Evolutionary conservation across 2,113 vertebrate genomes (phyloP), one percentile per base, ranked within the genome.

Genomic region (Phylloscopus trochiloides): DNA sequence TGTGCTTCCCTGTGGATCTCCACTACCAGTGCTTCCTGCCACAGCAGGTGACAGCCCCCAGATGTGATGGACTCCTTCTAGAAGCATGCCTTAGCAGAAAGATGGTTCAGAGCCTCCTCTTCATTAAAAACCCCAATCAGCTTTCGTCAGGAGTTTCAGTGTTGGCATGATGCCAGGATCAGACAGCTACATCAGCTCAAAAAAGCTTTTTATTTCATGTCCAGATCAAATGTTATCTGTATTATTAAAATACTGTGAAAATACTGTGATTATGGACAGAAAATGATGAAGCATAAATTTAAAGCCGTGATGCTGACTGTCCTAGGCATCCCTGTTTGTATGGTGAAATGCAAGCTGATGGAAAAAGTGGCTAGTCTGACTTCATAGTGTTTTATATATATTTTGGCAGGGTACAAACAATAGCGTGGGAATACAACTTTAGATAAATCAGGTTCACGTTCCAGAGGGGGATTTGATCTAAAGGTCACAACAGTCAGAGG

Each of bases 221-320:
- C 74, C 58, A 61, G 26, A 90, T 43, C 10, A 25, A 73, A 65
- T n/a, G 11, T n/a, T 86, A 47, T 4, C 47, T 66, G 15, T 19
- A n/a, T 54, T 57, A 81, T 15, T 65, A 58, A 93, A 96, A 91
- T 67, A 89, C 8, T 40, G 22, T 58, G 20, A 90, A 83, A 79
- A 76, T 32, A 71, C 16, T 2, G 1, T 4, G 14, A 58, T 58
- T 43, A 45, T 18, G 22, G 34, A 80, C 7, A 52, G 28, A 94
- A 83, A 83, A 59, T 21, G 59, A 68, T 8, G 34, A 86, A 72
- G 17, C 14, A 5, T 16, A 73, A 51, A 12, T 74, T 83, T 36
- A 77, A 85, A 83, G 18, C 34, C 4, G 4, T 65, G 47, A 79
- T n/a, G 19, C 48, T 68, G 92, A 40, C 47, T 66, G 65, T 80